A percentile compares a stretch with the other conserved stretches of the same genome.
phyloP scores from a whole-genome alignment of 1,140 invertebrate species.

The Bombus cullumanus region DNA sequence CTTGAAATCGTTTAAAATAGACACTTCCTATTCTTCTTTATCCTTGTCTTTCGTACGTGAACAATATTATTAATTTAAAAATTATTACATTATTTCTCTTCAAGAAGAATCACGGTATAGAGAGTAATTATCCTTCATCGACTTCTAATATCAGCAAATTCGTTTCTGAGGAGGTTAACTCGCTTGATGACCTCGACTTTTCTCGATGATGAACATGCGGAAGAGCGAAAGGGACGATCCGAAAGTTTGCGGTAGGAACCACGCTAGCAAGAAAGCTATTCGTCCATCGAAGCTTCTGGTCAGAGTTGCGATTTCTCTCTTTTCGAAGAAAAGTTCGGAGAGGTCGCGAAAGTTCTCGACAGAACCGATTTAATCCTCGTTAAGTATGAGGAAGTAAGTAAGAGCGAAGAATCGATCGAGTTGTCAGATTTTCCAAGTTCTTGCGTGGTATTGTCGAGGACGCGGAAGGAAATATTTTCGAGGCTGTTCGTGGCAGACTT shows the following conservation, averaged over 20 bases:
- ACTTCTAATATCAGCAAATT: neutral
- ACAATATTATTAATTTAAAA: neutral
- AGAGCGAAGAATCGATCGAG: neutral
- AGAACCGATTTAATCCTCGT: neutral
- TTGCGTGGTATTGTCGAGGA: neutral
- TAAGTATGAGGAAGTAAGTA: neutral
- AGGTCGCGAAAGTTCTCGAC: neutral
- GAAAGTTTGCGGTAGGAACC: neutral
- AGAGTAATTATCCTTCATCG: neutral
- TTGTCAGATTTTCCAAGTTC: neutral
- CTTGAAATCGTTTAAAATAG: neutral
- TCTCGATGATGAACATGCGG: neutral
- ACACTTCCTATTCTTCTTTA: neutral
- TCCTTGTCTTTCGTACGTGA: neutral
- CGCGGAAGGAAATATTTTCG: neutral
- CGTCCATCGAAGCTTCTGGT: constrained; percentile 21
- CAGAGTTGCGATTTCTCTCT: neutral
- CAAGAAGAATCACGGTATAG: neutral
- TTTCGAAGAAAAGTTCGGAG: neutral
- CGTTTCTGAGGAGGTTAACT: neutral
- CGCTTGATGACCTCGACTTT: neutral
- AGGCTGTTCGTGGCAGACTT: neutral
- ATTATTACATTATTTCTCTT: neutral
- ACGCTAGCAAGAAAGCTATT: neutral
- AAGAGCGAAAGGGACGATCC: neutral